These are phyloP conservation scores for Syrrhaptes paradoxus DNA, from an alignment of 2,113 vertebrate genomes.

Conservation along the genomic window DNA sequence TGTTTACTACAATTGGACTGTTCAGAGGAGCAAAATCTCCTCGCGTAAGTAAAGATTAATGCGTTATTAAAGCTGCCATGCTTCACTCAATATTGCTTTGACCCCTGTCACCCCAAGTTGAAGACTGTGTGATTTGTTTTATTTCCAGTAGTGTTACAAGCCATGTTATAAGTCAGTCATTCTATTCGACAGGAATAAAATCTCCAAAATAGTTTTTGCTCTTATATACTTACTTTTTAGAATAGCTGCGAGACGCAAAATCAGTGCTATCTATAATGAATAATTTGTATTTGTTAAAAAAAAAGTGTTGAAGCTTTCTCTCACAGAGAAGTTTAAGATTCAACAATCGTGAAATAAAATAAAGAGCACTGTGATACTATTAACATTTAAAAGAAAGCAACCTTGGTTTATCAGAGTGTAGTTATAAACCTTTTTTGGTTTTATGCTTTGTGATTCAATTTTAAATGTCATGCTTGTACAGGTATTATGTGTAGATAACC, in stretches of 20 bases:
- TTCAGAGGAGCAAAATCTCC: neutral
- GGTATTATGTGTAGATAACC: neutral
- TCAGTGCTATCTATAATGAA: neutral
- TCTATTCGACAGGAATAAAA: neutral
- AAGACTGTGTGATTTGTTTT: neutral
- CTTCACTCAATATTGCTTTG: neutral
- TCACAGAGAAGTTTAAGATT: neutral
- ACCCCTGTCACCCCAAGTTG: neutral
- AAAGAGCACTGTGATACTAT: neutral
- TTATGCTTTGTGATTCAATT: neutral
- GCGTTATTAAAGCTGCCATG: neutral
- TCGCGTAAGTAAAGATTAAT: neutral
- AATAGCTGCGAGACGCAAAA: neutral
- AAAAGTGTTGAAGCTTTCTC: neutral
- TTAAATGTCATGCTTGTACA: neutral
- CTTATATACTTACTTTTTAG: neutral
- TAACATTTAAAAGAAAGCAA: neutral
- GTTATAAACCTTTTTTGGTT: neutral
- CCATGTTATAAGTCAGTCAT: neutral
- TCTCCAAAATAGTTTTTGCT: neutral
- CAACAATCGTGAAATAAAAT: neutral
- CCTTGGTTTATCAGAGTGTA: neutral
- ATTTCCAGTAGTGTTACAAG: neutral
- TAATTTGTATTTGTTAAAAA: neutral
- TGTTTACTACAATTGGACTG: neutral